These are phyloP conservation scores for Gymnodraco acuticeps DNA, from an alignment of 2,797 vertebrate species.

Conservation along the genomic window DNA sequence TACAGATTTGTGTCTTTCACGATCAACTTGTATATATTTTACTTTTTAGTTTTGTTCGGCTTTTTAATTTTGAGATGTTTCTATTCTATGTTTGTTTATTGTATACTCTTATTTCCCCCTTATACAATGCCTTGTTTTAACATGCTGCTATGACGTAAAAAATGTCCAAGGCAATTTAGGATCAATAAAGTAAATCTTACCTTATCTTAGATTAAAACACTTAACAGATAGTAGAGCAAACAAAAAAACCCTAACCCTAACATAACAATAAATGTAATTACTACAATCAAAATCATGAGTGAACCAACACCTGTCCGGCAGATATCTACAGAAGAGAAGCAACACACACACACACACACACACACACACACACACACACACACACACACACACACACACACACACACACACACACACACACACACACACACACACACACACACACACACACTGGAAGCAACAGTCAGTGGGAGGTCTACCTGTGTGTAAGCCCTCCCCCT, in stretches of 20 bases:
- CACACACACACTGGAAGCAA: slow-evolving; percentile 41
- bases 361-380: slow-evolving; percentile 3
- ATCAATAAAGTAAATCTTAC: too few species aligned
- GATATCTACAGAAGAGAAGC: background rate
- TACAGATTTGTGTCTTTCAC: too few species aligned
- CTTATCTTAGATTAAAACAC: too few species aligned
- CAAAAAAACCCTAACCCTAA: background rate
- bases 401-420: slow-evolving; percentile 5
- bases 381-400: slow-evolving; percentile 23
- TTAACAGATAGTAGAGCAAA: background rate
- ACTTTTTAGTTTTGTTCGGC: too few species aligned
- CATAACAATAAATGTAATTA: background rate
- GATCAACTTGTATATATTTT: too few species aligned
- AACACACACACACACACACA: slow-evolving; percentile 4
- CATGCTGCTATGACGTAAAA: background rate
- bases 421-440: background rate
- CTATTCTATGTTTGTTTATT: too few species aligned
- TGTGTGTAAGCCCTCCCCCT: slow-evolving; percentile 65
- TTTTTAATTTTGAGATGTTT: too few species aligned
- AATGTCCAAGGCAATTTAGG: too few species aligned
- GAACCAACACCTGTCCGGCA: slow-evolving; percentile 35
- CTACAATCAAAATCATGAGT: background rate
- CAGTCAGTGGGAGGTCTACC: slow-evolving; percentile 69
- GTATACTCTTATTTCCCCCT: too few species aligned
- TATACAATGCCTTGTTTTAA: too few species aligned